Conservation (phyloP, 92 coral and sea anemone genomes). For the Palythoa heliodiscus region DNA sequence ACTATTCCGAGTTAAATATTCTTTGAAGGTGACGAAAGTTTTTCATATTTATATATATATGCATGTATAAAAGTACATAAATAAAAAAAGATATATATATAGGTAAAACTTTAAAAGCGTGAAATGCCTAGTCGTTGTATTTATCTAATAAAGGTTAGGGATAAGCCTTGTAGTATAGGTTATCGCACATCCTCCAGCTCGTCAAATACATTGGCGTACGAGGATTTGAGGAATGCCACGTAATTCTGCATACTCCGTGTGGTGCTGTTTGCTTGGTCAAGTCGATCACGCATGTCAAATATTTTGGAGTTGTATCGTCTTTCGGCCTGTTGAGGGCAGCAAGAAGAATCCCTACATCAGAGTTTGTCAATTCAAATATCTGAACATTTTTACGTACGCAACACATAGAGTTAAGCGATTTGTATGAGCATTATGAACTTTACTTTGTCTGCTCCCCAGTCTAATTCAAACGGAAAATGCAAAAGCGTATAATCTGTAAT, state of each 20-base stretch:
- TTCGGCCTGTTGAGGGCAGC: constrained; percentile 75
- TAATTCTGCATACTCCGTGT: constrained; percentile 99
- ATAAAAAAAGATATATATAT: background rate
- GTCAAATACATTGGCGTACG: constrained; percentile 94
- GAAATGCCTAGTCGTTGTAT: background rate
- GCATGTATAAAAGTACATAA: background rate
- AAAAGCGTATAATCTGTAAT: too few species aligned
- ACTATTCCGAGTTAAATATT: background rate
- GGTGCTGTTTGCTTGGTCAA: constrained; percentile 98
- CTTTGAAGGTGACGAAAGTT: background rate
- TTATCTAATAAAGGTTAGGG: background rate
- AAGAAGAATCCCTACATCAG: background rate
- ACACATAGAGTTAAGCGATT: too few species aligned
- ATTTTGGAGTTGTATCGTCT: constrained; percentile 92
- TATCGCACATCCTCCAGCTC: constrained; percentile 94
- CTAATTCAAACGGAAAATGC: too few species aligned
- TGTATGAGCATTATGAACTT: too few species aligned
- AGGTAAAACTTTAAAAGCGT: background rate
- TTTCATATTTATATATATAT: background rate
- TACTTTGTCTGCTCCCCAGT: too few species aligned
- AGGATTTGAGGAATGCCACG: constrained; percentile 95
- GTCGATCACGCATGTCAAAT: constrained; percentile 96
- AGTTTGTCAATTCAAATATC: background rate
- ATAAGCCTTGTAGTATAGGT: constrained; percentile 1
- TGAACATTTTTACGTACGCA: too few species aligned